These are phyloP conservation scores for Cataglyphis livida DNA, from an alignment of 2,888 invertebrate genomes.

Conservation along the genomic window DNA sequence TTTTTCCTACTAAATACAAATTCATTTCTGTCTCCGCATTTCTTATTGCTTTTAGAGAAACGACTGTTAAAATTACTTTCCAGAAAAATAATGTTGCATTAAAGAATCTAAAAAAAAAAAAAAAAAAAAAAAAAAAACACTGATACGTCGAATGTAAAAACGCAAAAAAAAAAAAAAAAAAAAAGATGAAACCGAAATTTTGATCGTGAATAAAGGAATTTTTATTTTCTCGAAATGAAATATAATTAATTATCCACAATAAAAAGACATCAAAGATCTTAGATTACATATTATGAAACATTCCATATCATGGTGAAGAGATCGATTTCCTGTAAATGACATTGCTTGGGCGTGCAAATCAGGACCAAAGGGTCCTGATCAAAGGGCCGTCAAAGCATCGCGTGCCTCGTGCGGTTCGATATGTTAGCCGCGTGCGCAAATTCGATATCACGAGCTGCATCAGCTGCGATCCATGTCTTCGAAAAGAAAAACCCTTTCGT, in stretches of 20 bases:
- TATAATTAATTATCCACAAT: neutral
- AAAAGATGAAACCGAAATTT: neutral
- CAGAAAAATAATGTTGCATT: neutral
- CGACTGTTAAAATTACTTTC: neutral
- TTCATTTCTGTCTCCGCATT: neutral
- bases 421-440: constrained; percentile 8
- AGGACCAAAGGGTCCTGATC: neutral
- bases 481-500: neutral
- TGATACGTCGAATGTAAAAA: neutral
- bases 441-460: constrained; percentile 26
- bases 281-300: neutral
- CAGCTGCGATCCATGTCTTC: constrained; percentile 12
- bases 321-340: constrained; percentile 14
- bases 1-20: neutral
- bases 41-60: neutral
- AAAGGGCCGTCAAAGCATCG: constrained; percentile 8
- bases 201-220: neutral
- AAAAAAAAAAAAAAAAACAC: neutral
- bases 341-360: constrained; percentile 4
- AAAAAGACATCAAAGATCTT: neutral
- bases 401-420: constrained; percentile 13
- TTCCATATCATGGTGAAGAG: neutral
- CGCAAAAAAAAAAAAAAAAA: neutral
- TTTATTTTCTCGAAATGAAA: neutral
- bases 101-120: neutral